phyloP scores from a whole-genome alignment of 2,797 vertebrate genomes.

The Yasuhikotakia modesta region DNA sequence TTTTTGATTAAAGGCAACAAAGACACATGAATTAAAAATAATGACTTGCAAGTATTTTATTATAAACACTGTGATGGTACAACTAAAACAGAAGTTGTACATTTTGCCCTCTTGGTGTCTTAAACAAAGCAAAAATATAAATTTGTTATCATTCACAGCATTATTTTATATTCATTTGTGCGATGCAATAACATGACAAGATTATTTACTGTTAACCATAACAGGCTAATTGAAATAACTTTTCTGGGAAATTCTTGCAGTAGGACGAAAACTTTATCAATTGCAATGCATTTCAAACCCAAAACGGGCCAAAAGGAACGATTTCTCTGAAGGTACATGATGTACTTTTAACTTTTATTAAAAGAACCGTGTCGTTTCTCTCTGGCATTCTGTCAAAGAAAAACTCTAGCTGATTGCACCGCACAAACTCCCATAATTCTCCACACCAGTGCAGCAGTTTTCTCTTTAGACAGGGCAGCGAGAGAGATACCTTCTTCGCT shows the following conservation, averaged over 20 bases:
- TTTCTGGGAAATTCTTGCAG: neutral
- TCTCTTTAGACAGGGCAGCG: conserved; percentile 57
- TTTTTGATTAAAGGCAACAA: no score
- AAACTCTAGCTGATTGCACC: conserved; percentile 65
- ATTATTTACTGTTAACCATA: neutral
- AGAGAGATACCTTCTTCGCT: conserved; percentile 46
- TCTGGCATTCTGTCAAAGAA: conserved; percentile 62
- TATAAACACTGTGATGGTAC: no score
- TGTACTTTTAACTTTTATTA: conserved; percentile 53
- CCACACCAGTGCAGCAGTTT: conserved; percentile 58
- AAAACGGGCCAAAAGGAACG: conserved; percentile 45
- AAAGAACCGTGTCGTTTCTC: conserved; percentile 49
- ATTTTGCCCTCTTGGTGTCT: no score
- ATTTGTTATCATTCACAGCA: neutral
- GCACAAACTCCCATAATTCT: conserved; percentile 62
- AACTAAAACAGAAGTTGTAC: no score
- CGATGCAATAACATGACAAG: neutral
- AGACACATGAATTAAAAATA: no score
- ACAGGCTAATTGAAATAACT: neutral
- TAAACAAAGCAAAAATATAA: neutral
- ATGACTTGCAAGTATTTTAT: no score
- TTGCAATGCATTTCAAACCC: conserved; percentile 50
- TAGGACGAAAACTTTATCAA: conserved; percentile 49
- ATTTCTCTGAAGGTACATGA: conserved; percentile 45
- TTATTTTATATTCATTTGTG: neutral